Conservation (phyloP, 1,140 invertebrate species). For the Saccostrea echinata region DNA sequence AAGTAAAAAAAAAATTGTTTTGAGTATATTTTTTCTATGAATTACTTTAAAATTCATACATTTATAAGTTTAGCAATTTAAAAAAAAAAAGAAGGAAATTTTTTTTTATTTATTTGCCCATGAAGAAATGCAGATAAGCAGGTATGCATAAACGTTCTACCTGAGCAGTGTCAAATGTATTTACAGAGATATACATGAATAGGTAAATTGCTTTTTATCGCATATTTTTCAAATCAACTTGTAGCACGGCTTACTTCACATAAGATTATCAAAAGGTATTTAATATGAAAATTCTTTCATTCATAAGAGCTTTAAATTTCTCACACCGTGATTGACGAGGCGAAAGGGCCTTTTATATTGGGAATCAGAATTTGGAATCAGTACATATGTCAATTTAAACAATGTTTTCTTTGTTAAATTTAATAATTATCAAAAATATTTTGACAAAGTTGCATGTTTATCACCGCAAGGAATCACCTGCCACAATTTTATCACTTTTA, state of each 20-base stretch:
- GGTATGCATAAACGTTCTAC: not conserved
- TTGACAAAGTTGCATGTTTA: conserved; percentile 15
- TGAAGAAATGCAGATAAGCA: not conserved
- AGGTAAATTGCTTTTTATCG: conserved; percentile 30
- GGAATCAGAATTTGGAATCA: not conserved
- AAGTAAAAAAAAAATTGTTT: no score
- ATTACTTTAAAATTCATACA: no score
- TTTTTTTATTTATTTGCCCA: no score
- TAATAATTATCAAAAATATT: conserved; percentile 31
- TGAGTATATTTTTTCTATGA: no score
- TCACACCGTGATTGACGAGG: conserved; percentile 26
- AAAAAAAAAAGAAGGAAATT: no score
- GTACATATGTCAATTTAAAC: conserved; percentile 23
- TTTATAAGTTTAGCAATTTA: no score
- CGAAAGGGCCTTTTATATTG: not conserved
- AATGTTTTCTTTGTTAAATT: conserved; percentile 11
- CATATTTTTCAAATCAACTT: conserved; percentile 32
- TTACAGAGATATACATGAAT: not conserved
- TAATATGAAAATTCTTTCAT: conserved; percentile 27
- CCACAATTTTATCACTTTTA: conserved; percentile 26
- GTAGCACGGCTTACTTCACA: conserved; percentile 17
- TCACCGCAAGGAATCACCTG: conserved; percentile 7
- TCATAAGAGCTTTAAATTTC: conserved; percentile 31
- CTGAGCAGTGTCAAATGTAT: not conserved
- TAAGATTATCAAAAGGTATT: conserved; percentile 29